Percentiles rank a stretch among this genome's conserved stretches.
These are phyloP conservation scores for Sebastes diaconus DNA, from an alignment of 2,797 vertebrate species.

Conservation along the genomic window DNA sequence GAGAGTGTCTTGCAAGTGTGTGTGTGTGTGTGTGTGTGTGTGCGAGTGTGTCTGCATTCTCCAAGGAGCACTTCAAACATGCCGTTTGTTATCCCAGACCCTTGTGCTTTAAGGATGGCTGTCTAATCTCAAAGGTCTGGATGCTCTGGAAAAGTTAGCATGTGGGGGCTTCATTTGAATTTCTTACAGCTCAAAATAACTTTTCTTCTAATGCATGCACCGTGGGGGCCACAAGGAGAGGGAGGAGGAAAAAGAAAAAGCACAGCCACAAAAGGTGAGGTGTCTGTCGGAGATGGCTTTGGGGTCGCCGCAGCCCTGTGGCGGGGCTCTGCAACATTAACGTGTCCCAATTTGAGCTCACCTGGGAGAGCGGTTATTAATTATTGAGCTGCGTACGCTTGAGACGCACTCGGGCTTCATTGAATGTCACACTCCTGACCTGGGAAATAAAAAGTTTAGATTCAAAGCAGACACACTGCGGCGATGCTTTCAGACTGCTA, in stretches of 20 bases:
- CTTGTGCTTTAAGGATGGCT: constrained; percentile 82
- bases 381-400: constrained; percentile 94
- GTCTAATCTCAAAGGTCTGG: constrained; percentile 82
- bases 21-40: constrained; percentile 28
- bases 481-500: constrained; percentile 84
- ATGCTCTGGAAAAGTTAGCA: constrained; percentile 86
- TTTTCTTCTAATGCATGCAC: constrained; percentile 78
- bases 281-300: constrained; percentile 67
- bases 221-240: constrained; percentile 61
- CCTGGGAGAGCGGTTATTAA: constrained; percentile 95
- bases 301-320: constrained; percentile 62
- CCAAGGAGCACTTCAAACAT: constrained; percentile 86
- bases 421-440: constrained; percentile 91
- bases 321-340: constrained; percentile 89
- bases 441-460: constrained; percentile 88
- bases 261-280: constrained; percentile 89
- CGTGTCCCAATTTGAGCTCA: constrained; percentile 95
- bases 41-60: constrained; percentile 61
- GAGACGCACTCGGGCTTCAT: constrained; percentile 88
- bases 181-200: constrained; percentile 91
- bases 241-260: neutral
- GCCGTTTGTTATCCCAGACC: constrained; percentile 85
- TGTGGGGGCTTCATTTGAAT: constrained; percentile 92
- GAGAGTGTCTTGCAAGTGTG: constrained; percentile 29
- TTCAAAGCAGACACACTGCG: constrained; percentile 87